These are phyloP conservation scores for Trichopoda pennipes DNA, from an alignment of 2,888 invertebrate species.

Conservation along the genomic window DNA sequence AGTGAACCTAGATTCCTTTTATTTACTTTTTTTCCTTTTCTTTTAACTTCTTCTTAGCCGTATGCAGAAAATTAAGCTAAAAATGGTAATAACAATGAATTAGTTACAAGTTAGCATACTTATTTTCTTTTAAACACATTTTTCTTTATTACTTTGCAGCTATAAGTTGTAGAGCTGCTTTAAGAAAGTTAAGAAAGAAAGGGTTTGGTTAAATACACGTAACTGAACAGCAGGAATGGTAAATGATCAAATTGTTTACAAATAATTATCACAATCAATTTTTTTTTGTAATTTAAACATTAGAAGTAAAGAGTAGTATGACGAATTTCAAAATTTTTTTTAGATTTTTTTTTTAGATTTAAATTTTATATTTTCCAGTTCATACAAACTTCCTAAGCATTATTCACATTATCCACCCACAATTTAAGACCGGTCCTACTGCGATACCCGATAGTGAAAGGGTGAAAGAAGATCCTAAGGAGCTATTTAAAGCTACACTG, in stretches of 20 bases:
- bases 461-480: too few relatives aligned
- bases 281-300: background rate
- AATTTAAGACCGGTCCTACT: too few relatives aligned
- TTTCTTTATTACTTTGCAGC: background rate
- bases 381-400: too few relatives aligned
- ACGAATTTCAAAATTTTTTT: too few relatives aligned
- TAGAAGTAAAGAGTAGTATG: too few relatives aligned
- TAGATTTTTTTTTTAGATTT: too few relatives aligned
- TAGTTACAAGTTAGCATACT: constrained; percentile 35
- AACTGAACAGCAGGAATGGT: background rate
- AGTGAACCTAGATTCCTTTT: constrained; percentile 21
- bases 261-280: background rate
- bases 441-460: too few relatives aligned
- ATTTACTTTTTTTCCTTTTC: background rate
- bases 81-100: constrained; percentile 16
- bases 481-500: too few relatives aligned
- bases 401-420: too few relatives aligned
- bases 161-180: background rate
- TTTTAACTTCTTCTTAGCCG: background rate
- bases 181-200: background rate
- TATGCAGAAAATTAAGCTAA: constrained; percentile 31
- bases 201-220: constrained; percentile 1
- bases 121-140: background rate
- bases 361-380: too few relatives aligned
- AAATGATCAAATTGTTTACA: background rate